phyloP scores from a whole-genome alignment of 2,888 invertebrate genomes.

The Muschampia plurimacula region DNA sequence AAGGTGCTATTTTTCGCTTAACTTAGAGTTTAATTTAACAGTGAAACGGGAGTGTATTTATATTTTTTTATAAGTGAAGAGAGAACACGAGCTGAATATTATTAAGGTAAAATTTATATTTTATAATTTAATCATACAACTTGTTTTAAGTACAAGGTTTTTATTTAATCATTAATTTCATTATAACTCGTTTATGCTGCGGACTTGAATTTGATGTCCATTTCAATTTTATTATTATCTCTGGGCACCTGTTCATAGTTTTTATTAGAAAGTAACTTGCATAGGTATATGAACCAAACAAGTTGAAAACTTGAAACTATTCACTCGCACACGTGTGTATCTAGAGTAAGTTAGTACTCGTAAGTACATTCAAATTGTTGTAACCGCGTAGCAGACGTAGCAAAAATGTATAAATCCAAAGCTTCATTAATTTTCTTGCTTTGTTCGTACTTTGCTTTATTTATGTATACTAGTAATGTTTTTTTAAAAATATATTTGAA shows the following conservation, averaged over 20 bases:
- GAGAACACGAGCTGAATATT: conserved; percentile 64
- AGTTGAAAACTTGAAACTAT: conserved; percentile 60
- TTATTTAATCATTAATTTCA: not conserved
- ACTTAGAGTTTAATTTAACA: conserved; percentile 56
- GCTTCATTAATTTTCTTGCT: not conserved
- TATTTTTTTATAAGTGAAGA: conserved; percentile 60
- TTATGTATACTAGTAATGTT: no score
- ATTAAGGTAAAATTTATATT: conserved; percentile 66
- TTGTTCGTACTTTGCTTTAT: not conserved
- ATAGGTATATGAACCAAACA: conserved; percentile 68
- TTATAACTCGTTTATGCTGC: conserved; percentile 20
- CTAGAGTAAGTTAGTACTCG: conserved; percentile 69
- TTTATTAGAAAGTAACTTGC: conserved; percentile 81
- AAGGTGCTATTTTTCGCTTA: conserved; percentile 56
- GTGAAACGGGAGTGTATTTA: conserved; percentile 78
- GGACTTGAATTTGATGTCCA: conserved; percentile 27
- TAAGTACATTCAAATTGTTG: conserved; percentile 74
- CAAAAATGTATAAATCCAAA: not conserved
- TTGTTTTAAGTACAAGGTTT: not conserved
- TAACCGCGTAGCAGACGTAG: conserved; percentile 62
- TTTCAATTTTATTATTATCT: conserved; percentile 36
- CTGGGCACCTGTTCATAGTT: conserved; percentile 53
- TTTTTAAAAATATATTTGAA: no score
- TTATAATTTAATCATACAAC: conserved; percentile 40
- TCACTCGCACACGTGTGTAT: conserved; percentile 63